These are phyloP conservation scores for Pomacea maculata DNA, from an alignment of 1,140 invertebrate genomes.

Conservation along the genomic window DNA sequence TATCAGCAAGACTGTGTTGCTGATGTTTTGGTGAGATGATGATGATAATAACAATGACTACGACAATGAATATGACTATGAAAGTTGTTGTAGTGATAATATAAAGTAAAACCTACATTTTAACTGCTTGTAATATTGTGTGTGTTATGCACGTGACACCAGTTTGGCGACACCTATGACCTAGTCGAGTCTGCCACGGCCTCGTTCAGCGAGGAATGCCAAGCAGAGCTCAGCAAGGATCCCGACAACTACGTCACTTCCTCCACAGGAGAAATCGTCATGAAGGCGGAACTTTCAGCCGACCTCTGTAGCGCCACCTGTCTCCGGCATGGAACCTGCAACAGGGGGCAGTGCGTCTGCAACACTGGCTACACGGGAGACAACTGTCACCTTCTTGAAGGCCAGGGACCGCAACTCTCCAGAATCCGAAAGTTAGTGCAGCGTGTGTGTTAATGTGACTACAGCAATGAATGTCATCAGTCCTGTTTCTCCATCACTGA, in stretches of 20 bases:
- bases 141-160: background rate
- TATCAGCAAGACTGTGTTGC: background rate
- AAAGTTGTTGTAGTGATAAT: too few species aligned
- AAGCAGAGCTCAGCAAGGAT: conserved; percentile 6
- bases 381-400: conserved; percentile 9
- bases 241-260: conserved; percentile 14
- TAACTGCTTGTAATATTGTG: background rate
- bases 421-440: conserved; percentile 7
- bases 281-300: conserved; percentile 10
- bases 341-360: conserved; percentile 13
- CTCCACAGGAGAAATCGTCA: background rate
- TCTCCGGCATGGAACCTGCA: conserved; percentile 17
- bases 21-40: background rate
- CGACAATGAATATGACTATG: too few species aligned
- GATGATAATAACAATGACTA: background rate
- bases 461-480: too few species aligned
- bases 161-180: background rate
- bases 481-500: too few species aligned
- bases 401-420: conserved; percentile 1
- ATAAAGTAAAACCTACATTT: too few species aligned
- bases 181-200: background rate
- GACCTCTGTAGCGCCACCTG: conserved; percentile 16
- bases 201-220: conserved; percentile 20
- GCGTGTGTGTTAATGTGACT: too few species aligned
- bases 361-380: conserved; percentile 13